Percentiles rank a stretch among this genome's conserved stretches.
Conservation (phyloP, 92 coral and sea anemone genomes). For the Palythoa grandis region DNA sequence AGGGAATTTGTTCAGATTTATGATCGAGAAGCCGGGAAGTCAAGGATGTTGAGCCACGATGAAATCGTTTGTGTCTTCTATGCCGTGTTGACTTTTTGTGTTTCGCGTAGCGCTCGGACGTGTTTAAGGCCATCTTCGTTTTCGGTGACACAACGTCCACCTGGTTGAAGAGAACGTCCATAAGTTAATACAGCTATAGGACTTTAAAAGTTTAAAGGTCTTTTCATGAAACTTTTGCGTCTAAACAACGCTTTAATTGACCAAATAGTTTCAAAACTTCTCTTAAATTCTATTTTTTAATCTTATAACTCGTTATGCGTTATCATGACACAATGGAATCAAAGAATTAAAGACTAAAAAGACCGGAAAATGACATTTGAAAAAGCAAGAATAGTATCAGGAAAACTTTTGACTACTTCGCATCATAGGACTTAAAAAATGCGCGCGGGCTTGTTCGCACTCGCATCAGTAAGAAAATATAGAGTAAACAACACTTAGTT, state of each 20-base stretch:
- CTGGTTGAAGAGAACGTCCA: not conserved
- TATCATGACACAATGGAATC: no score
- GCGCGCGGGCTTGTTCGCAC: no score
- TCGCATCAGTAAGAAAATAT: no score
- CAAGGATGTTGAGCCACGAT: slow-evolving; percentile 36
- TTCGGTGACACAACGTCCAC: not conserved
- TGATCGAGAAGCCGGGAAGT: not conserved
- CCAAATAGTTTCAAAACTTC: no score
- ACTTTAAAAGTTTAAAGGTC: not conserved
- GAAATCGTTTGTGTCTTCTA: slow-evolving; percentile 45
- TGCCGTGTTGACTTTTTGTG: slow-evolving; percentile 8
- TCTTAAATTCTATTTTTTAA: no score
- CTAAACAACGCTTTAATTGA: not conserved
- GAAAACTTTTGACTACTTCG: no score
- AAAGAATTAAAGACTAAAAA: no score
- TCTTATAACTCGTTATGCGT: no score
- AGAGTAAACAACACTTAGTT: no score
- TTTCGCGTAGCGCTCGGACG: not conserved
- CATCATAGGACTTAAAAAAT: no score
- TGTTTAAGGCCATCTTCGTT: not conserved
- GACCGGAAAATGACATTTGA: no score
- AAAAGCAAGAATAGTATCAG: no score
- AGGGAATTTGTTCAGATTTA: slow-evolving; percentile 34
- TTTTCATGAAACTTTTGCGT: not conserved
- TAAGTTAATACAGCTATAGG: not conserved